These are phyloP conservation scores for Hypocryptadius cinnamomeus DNA, from an alignment of 2,113 vertebrate species.

Conservation along the genomic window DNA sequence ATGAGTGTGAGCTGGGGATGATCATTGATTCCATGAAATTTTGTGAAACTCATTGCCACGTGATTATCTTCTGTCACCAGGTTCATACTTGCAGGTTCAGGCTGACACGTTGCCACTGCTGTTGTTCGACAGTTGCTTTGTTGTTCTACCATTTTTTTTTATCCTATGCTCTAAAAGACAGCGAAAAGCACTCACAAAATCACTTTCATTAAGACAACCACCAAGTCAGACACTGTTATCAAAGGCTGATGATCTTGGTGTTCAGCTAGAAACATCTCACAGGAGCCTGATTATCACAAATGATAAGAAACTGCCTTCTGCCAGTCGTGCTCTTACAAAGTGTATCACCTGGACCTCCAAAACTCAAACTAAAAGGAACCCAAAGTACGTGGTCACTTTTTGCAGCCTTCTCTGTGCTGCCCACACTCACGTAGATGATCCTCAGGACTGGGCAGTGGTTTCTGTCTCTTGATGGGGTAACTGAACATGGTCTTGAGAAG, in stretches of 20 bases:
- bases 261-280: not conserved
- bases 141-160: not conserved
- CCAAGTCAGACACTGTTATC: not conserved
- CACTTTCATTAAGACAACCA: not conserved
- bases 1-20: constrained; percentile 42
- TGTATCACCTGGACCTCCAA: not conserved
- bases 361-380: not conserved
- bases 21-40: constrained; percentile 22
- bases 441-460: not conserved
- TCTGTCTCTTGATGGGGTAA: not conserved
- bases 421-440: not conserved
- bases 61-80: constrained; percentile 28
- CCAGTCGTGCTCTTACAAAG: not conserved
- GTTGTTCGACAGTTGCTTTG: constrained; percentile 30
- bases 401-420: not conserved
- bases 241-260: not conserved
- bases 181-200: not conserved
- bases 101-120: constrained; percentile 31
- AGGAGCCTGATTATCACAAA: not conserved
- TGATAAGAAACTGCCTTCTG: not conserved
- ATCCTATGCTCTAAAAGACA: not conserved
- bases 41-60: constrained; percentile 11
- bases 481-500: not conserved
- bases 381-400: not conserved
- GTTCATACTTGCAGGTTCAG: constrained; percentile 41